phyloP scores from a whole-genome alignment of 2,888 invertebrate genomes.

The Drosophila sordidula region DNA sequence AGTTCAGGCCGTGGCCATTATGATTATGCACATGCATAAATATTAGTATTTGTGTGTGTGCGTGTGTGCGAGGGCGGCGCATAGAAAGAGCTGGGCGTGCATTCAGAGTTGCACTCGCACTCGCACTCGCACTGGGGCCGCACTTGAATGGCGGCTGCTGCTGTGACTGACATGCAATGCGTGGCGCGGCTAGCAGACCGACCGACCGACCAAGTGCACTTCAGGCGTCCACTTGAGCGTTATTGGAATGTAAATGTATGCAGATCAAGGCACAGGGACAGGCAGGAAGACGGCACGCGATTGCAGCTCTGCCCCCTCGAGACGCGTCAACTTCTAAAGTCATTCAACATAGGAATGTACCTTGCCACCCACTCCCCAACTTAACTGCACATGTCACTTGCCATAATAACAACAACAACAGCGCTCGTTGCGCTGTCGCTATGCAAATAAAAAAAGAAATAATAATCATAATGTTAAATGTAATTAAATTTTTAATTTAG shows the following conservation, averaged over 20 bases:
- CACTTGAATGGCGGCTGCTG: slow-evolving; percentile 73
- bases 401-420: slow-evolving; percentile 19
- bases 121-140: slow-evolving; percentile 28
- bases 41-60: slow-evolving; percentile 12
- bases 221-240: slow-evolving; percentile 77
- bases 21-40: slow-evolving; percentile 58
- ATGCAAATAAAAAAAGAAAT: slow-evolving; percentile 21
- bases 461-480: slow-evolving; percentile 74
- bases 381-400: slow-evolving; percentile 26
- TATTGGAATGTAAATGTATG: slow-evolving; percentile 83
- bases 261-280: slow-evolving; percentile 61
- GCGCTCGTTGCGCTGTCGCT: slow-evolving; percentile 28
- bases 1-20: slow-evolving; percentile 72
- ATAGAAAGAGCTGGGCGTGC: slow-evolving; percentile 43
- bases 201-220: slow-evolving; percentile 68
- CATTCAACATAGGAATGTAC: slow-evolving; percentile 62
- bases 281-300: slow-evolving; percentile 4
- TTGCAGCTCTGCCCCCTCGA: slow-evolving; percentile 14
- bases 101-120: slow-evolving; percentile 35
- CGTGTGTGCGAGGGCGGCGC: slow-evolving; percentile 13
- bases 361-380: slow-evolving; percentile 4
- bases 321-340: slow-evolving; percentile 72
- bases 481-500: slow-evolving; percentile 80
- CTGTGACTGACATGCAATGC: slow-evolving; percentile 72
- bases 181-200: slow-evolving; percentile 38